Evolutionary conservation across 2,113 vertebrate genomes (phyloP), one percentile per base, ranked within the genome.

Genomic region (Cyphomyrus plagiostoma): DNA sequence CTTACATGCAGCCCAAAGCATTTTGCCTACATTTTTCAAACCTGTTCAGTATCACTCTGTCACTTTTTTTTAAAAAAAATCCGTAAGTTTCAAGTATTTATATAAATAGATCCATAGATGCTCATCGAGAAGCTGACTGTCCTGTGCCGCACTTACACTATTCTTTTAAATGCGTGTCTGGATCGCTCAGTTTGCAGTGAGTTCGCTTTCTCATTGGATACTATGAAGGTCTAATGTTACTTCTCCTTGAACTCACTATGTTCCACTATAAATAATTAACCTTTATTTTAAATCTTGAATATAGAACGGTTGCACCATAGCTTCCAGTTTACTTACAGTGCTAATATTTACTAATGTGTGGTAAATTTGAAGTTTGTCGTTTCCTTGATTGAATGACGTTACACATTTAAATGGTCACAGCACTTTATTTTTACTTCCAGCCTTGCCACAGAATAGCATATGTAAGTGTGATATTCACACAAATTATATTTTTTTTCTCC

Each of bases 221-320:
- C 89, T 84, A 26, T 62, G 80, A 39, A 48, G 39, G 80, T 92
- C 92, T 93, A 90, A 80, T 87, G 89, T 94, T 94, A 95, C 92
- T 90, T 89, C 92, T 91, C 91, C 89, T 91, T 90, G 23, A 39
- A 56, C 92, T 77, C 89, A 91, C 90, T 91, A 83, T 94, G 93
- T 95, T 95, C 94, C 94, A 87, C 92, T 90, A 94, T 95, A 86
- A 95, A 96, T 95, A 94, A 96, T 95, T 95, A 88, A 95, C 90
- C 62, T 91, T 91, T 88, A 94, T 94, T 94, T 94, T 90, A 87
- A 45, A 77, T 90, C 48, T 89, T 50, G 90, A 92, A 91, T 19
- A 89, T 92, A 91, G 91, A 35, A 83, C 74, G 17, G 11, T 39
- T 53, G 19, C 50, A 58, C 21, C 23, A 45, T 46, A 21, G 19